Evolutionary conservation across 2,113 vertebrate species (phyloP).

Genomic region (Pagrus major): DNA sequence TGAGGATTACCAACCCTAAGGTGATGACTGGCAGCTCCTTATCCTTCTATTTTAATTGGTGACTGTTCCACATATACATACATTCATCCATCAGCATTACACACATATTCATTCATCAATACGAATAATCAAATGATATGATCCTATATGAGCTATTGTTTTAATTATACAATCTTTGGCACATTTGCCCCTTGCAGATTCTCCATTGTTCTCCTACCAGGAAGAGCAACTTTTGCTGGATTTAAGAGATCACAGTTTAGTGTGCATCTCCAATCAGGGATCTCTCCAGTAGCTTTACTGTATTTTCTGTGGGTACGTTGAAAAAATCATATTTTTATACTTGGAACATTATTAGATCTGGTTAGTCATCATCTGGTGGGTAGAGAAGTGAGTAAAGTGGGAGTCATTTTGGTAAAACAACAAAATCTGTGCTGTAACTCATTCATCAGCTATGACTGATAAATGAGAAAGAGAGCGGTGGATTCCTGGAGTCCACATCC

Average conservation of each 20-base stretch:
- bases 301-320: not conserved
- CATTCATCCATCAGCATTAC: not conserved
- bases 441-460: constrained; percentile 28
- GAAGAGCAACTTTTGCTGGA: constrained; percentile 53
- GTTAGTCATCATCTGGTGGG: not conserved
- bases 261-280: constrained; percentile 11
- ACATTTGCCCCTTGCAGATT: constrained; percentile 12
- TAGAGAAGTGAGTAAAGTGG: not conserved
- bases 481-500: not conserved
- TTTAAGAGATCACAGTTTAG: constrained; percentile 55
- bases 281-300: constrained; percentile 16
- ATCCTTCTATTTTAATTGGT: constrained; percentile 46
- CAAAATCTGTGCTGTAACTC: not conserved
- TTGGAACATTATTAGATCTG: not conserved
- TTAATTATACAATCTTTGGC: not conserved
- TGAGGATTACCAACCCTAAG: constrained; percentile 65
- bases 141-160: not conserved
- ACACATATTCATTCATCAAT: not conserved
- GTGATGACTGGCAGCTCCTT: constrained; percentile 57
- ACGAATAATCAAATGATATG: constrained; percentile 6
- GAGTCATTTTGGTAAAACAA: not conserved
- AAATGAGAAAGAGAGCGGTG: constrained; percentile 1
- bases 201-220: constrained; percentile 49
- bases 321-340: constrained; percentile 48
- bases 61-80: not conserved